A percentile compares a stretch with the other conserved stretches of the same genome.
These are phyloP conservation scores for Netelia virgata DNA, from an alignment of 2,888 invertebrate species.

Conservation along the genomic window DNA sequence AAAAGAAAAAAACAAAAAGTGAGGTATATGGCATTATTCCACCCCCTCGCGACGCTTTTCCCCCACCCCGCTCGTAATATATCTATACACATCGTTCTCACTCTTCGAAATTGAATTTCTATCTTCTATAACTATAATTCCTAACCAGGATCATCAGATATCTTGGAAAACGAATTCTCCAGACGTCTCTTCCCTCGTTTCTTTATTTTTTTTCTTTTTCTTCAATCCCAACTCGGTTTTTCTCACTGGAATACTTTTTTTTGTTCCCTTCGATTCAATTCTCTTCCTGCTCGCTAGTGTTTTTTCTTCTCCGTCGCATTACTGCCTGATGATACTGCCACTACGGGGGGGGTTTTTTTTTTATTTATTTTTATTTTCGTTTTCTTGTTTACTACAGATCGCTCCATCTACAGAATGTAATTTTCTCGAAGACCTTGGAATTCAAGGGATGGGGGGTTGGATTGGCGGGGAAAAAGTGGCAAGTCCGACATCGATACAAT, in stretches of 20 bases:
- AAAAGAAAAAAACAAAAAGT: conserved; percentile 47
- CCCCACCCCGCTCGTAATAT: background rate
- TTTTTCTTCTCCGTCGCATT: background rate
- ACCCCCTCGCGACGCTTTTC: conserved; percentile 34
- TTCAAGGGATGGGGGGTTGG: conserved; percentile 71
- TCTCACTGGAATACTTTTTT: background rate
- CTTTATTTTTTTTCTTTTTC: conserved; percentile 21
- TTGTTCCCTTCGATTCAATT: background rate
- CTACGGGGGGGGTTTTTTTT: too few relatives aligned
- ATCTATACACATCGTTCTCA: conserved; percentile 21
- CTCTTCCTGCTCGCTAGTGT: background rate
- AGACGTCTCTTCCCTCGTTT: conserved; percentile 6
- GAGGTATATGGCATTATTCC: conserved; percentile 47
- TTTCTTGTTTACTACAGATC: conserved; percentile 27
- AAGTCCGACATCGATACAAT: conserved; percentile 80
- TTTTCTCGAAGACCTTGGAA: conserved; percentile 77
- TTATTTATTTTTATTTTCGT: conserved; percentile 37
- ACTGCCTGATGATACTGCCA: conserved; percentile 26
- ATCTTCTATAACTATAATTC: conserved; percentile 30
- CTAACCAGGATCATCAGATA: conserved; percentile 42
- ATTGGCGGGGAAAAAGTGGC: conserved; percentile 55
- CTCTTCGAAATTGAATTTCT: conserved; percentile 58
- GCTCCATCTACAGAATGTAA: conserved; percentile 78
- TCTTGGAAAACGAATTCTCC: conserved; percentile 16
- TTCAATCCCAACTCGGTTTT: conserved; percentile 49